phyloP scores from a whole-genome alignment of 2,113 vertebrate genomes.

The Hippocampus barbouri region DNA sequence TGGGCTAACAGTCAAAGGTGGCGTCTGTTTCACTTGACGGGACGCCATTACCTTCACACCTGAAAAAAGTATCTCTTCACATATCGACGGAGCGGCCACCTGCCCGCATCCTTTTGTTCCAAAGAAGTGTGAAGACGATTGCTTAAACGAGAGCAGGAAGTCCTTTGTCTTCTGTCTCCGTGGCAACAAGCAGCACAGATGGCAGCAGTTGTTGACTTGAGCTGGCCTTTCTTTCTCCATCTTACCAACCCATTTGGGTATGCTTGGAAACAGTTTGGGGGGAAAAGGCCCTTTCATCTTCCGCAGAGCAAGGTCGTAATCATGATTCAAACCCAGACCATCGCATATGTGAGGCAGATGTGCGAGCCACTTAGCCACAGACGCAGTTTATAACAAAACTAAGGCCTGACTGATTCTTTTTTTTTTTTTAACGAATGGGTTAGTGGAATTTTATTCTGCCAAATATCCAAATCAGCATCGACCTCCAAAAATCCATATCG shows the following conservation, averaged over 20 bases:
- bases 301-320: too few relatives aligned
- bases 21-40: neutral
- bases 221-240: neutral
- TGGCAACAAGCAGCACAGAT: slow-evolving; percentile 34
- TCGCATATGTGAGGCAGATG: too few relatives aligned
- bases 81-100: neutral
- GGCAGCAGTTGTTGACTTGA: slow-evolving; percentile 3
- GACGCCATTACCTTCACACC: neutral
- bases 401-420: too few relatives aligned
- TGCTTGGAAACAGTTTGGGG: neutral
- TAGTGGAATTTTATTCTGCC: too few relatives aligned
- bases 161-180: slow-evolving; percentile 18
- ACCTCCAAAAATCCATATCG: too few relatives aligned
- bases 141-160: slow-evolving; percentile 6
- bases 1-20: neutral
- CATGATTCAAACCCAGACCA: too few relatives aligned
- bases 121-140: slow-evolving; percentile 5
- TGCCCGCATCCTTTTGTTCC: neutral
- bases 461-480: too few relatives aligned
- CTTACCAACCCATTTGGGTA: neutral
- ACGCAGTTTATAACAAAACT: too few relatives aligned
- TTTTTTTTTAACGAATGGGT: too few relatives aligned
- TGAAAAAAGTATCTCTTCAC: neutral
- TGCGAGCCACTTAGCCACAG: too few relatives aligned
- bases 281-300: neutral